phyloP scores from a whole-genome alignment of 2,888 invertebrate species.

The Synanthedon myopaeformis region DNA sequence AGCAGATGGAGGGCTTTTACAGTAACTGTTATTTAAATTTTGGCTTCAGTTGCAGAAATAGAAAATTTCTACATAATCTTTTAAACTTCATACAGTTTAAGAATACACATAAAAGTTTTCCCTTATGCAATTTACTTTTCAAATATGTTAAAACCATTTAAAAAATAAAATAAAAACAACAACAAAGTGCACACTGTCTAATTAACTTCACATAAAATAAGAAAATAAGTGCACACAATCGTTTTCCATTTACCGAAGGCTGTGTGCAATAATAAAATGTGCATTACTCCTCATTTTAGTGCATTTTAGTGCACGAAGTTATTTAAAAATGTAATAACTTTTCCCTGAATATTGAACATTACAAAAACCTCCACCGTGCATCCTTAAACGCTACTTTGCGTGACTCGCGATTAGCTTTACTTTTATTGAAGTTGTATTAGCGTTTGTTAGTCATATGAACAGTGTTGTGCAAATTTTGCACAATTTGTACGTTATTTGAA shows the following conservation, averaged over 20 bases:
- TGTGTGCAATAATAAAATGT: neutral
- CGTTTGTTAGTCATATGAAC: neutral
- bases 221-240: neutral
- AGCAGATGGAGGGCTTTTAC: no score
- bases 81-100: no score
- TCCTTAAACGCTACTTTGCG: constrained; percentile 51
- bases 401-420: constrained; percentile 40
- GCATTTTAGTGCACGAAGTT: constrained; percentile 1
- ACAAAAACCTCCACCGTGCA: constrained; percentile 31
- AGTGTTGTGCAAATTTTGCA: neutral
- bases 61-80: no score
- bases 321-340: constrained; percentile 30
- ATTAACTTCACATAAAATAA: neutral
- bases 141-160: no score
- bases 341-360: constrained; percentile 24
- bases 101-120: no score
- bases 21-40: no score
- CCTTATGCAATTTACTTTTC: no score
- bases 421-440: constrained; percentile 30
- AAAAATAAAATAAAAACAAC: neutral
- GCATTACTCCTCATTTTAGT: neutral
- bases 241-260: neutral
- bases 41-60: no score
- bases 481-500: neutral
- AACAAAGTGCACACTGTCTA: neutral